Evolutionary conservation across 2,888 invertebrate genomes (phyloP).

Genomic region (Diabrotica balteata): DNA sequence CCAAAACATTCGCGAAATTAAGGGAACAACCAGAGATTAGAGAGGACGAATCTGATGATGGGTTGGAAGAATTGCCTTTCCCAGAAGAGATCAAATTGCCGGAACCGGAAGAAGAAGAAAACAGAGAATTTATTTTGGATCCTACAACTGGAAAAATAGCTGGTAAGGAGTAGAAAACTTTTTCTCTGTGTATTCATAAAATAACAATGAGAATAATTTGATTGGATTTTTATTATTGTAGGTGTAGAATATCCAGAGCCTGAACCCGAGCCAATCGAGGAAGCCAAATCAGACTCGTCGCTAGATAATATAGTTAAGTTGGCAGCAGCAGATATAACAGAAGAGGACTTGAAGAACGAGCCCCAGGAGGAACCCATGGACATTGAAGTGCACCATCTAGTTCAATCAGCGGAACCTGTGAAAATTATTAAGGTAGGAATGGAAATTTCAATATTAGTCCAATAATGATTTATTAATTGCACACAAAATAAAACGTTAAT

Average conservation of each 20-base stretch:
- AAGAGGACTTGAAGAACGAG: conserved; percentile 50
- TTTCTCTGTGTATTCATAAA: not conserved
- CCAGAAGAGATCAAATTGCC: conserved; percentile 65
- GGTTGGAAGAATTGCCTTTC: conserved; percentile 71
- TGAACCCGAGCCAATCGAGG: conserved; percentile 40
- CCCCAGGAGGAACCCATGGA: conserved; percentile 33
- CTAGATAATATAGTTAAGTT: conserved; percentile 56
- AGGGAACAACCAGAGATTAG: conserved; percentile 4
- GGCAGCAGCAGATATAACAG: conserved; percentile 56
- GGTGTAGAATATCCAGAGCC: conserved; percentile 49
- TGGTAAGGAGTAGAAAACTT: conserved; percentile 21
- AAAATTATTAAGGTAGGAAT: conserved; percentile 7
- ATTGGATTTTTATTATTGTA: not conserved
- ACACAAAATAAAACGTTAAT: no score
- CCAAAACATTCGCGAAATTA: not conserved
- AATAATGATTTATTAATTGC: no score
- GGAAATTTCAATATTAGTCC: not conserved
- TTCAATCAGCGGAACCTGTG: conserved; percentile 17
- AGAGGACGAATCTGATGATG: conserved; percentile 46
- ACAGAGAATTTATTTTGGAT: conserved; percentile 73
- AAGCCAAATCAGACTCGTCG: conserved; percentile 33
- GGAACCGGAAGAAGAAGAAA: conserved; percentile 63
- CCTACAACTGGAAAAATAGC: conserved; percentile 57
- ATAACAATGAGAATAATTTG: no score
- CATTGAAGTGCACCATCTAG: conserved; percentile 14